Evolutionary conservation across 1,140 invertebrate species (phyloP).

Genomic region (Steinernema khuongi): DNA sequence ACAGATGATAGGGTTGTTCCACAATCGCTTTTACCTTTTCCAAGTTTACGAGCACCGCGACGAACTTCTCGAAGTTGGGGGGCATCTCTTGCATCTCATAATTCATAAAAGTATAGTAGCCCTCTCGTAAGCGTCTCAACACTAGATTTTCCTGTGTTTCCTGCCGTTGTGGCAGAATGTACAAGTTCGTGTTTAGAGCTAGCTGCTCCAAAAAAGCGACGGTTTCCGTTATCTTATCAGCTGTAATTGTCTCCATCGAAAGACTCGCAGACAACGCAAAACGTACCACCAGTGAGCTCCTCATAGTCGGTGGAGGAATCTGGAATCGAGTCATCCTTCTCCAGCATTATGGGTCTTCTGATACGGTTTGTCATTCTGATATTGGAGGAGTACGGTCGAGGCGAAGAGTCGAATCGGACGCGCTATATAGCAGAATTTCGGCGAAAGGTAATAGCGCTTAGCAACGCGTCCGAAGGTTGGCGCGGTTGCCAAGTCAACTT

Average conservation of each 20-base stretch:
- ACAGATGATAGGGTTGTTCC: neutral
- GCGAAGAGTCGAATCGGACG: no score
- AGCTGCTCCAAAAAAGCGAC: slow-evolving; percentile 11
- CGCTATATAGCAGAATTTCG: neutral
- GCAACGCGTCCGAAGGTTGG: neutral
- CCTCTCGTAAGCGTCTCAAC: neutral
- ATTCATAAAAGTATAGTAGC: neutral
- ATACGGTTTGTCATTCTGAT: neutral
- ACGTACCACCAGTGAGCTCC: slow-evolving; percentile 14
- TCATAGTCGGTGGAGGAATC: neutral
- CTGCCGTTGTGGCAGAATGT: neutral
- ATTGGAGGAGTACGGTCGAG: neutral
- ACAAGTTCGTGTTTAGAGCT: slow-evolving; percentile 1
- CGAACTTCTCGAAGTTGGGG: neutral
- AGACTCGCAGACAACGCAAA: neutral
- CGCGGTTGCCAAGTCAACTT: neutral
- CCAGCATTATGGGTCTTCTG: no score
- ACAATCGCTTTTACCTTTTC: neutral
- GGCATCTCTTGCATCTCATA: neutral
- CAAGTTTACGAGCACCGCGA: neutral
- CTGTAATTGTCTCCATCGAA: neutral
- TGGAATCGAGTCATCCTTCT: no score
- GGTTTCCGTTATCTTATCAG: slow-evolving; percentile 12
- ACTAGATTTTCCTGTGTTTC: neutral
- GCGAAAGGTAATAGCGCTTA: slow-evolving; percentile 5